phyloP scores from a whole-genome alignment of 92 coral and sea anemone species.

The Siderastrea siderea region DNA sequence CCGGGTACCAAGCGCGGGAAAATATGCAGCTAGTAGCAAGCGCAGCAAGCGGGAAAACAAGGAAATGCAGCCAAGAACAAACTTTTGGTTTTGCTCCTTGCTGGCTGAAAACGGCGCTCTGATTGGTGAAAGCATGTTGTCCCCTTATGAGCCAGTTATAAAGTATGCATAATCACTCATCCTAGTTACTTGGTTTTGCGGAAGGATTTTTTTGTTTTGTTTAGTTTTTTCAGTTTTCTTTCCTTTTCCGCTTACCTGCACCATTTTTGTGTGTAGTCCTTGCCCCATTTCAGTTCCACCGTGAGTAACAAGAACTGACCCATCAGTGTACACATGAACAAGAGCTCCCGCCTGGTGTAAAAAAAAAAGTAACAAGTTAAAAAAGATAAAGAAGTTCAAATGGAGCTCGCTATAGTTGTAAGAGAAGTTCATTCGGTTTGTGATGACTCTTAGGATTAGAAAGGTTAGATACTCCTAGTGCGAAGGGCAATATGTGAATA shows the following conservation, averaged over 20 bases:
- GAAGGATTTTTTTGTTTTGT: background rate
- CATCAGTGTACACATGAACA: constrained; percentile 83
- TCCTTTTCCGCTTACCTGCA: constrained; percentile 61
- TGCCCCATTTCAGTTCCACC: constrained; percentile 97
- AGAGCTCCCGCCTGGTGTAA: constrained; percentile 82
- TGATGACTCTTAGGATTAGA: too few relatives aligned
- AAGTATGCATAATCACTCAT: too few relatives aligned
- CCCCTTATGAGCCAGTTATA: too few relatives aligned
- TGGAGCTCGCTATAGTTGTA: background rate
- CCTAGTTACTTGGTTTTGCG: background rate
- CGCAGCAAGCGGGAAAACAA: background rate
- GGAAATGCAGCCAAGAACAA: background rate
- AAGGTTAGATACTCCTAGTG: too few relatives aligned
- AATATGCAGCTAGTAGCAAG: background rate
- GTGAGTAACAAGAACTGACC: constrained; percentile 85
- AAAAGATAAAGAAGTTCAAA: background rate
- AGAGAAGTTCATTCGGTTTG: too few relatives aligned
- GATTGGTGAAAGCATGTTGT: too few relatives aligned
- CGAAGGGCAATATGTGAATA: too few relatives aligned
- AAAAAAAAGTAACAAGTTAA: background rate
- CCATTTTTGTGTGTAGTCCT: constrained; percentile 91
- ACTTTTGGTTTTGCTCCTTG: too few relatives aligned
- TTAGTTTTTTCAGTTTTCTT: too few relatives aligned
- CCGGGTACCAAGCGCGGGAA: too few relatives aligned
- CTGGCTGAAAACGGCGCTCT: too few relatives aligned